phyloP scores from a whole-genome alignment of 2,797 vertebrate species.

The Neostethus bicornis region DNA sequence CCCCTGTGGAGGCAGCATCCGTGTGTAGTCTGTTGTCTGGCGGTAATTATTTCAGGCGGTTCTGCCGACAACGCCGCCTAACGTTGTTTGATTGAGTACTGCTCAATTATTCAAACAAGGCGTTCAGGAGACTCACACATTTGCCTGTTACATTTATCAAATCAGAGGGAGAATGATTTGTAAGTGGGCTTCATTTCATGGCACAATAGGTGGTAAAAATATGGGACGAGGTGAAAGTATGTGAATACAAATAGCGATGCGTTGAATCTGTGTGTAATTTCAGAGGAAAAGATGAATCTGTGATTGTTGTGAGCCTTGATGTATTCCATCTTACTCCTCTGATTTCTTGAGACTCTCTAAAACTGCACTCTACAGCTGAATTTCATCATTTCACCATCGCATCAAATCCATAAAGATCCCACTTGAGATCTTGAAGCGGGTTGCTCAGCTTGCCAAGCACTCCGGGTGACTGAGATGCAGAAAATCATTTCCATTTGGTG shows the following conservation, averaged over 20 bases:
- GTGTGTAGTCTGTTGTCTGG: conserved; percentile 60
- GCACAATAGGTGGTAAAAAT: conserved; percentile 61
- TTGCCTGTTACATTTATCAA: conserved; percentile 69
- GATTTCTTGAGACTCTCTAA: conserved; percentile 39
- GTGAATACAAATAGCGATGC: conserved; percentile 63
- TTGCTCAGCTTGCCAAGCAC: conserved; percentile 30
- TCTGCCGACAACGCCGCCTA: conserved; percentile 43
- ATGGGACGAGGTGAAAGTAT: conserved; percentile 60
- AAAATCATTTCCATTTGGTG: conserved; percentile 39
- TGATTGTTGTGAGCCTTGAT: conserved; percentile 11
- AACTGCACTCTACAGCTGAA: conserved; percentile 17
- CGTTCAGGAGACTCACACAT: conserved; percentile 56
- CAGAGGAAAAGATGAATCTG: conserved; percentile 17
- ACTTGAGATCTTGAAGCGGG: conserved; percentile 41
- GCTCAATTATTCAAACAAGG: conserved; percentile 80
- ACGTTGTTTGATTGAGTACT: conserved; percentile 74
- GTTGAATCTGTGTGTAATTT: conserved; percentile 60
- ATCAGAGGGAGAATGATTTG: conserved; percentile 69
- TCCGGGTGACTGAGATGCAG: conserved; percentile 14
- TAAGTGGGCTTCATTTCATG: conserved; percentile 68
- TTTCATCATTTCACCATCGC: conserved; percentile 32
- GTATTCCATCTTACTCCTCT: conserved; percentile 27
- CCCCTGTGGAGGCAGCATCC: conserved; percentile 58
- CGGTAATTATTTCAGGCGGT: conserved; percentile 73
- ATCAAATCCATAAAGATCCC: conserved; percentile 43